phyloP scores from a whole-genome alignment of 2,113 vertebrate genomes.

The Cephalopholis sonnerati region DNA sequence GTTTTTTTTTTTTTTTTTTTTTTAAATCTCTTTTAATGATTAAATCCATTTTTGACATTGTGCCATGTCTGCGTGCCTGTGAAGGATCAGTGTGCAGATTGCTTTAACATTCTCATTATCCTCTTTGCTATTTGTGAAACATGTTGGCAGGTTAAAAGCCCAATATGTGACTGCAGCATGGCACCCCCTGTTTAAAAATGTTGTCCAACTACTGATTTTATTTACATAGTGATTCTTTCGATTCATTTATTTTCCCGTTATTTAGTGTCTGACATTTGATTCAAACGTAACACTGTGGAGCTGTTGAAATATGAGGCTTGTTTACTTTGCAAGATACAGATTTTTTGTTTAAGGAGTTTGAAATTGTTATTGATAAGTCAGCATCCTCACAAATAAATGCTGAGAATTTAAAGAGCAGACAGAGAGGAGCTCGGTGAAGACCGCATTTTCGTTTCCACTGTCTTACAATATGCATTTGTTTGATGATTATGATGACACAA shows the following conservation, averaged over 20 bases:
- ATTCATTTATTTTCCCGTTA: constrained; percentile 16
- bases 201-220: constrained; percentile 40
- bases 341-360: constrained; percentile 10
- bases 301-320: background rate
- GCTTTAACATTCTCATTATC: constrained; percentile 71
- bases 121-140: constrained; percentile 67
- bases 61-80: constrained; percentile 63
- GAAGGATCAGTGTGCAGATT: constrained; percentile 76
- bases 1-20: constrained; percentile 49
- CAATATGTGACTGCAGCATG: constrained; percentile 45
- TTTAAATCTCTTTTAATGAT: constrained; percentile 74
- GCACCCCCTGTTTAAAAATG: constrained; percentile 39
- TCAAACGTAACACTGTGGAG: background rate
- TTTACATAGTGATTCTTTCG: constrained; percentile 32
- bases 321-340: background rate
- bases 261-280: constrained; percentile 2
- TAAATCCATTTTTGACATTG: constrained; percentile 77
- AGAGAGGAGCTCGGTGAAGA: constrained; percentile 18
- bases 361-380: constrained; percentile 24
- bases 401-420: constrained; percentile 38
- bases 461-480: constrained; percentile 64
- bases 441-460: constrained; percentile 40
- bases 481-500: constrained; percentile 77
- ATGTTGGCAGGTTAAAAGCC: constrained; percentile 65
- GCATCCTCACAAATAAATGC: constrained; percentile 18